Conservation (phyloP, 2,113 vertebrate species). For the Cervus canadensis region DNA sequence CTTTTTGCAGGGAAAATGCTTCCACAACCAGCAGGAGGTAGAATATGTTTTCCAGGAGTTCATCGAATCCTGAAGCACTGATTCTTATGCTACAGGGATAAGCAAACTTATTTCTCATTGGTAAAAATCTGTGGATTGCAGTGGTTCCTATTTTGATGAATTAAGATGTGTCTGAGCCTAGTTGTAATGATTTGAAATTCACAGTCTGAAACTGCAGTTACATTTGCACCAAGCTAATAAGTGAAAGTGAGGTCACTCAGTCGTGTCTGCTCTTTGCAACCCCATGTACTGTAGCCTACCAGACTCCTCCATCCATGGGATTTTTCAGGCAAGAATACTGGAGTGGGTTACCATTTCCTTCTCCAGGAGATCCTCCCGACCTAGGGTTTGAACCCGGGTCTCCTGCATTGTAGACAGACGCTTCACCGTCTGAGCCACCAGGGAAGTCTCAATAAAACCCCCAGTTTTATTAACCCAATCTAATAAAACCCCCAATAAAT, state of each 20-base stretch:
- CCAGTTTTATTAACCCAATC: background rate
- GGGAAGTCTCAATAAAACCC: too few relatives aligned
- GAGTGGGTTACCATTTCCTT: too few relatives aligned
- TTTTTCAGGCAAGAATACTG: too few relatives aligned
- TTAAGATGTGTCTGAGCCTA: background rate
- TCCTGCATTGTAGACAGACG: too few relatives aligned
- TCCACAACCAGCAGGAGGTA: background rate
- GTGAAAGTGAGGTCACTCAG: too few relatives aligned
- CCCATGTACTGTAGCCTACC: too few relatives aligned
- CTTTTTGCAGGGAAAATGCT: background rate
- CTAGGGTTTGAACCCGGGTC: too few relatives aligned
- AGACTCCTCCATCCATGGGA: too few relatives aligned
- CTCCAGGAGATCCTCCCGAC: too few relatives aligned
- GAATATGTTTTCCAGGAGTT: background rate
- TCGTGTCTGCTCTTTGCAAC: too few relatives aligned
- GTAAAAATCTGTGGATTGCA: background rate
- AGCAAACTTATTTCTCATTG: background rate
- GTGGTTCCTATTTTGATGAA: background rate
- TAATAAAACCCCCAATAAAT: background rate
- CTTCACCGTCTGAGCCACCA: too few relatives aligned
- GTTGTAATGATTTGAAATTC: background rate
- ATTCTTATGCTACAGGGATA: background rate
- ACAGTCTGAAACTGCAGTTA: background rate
- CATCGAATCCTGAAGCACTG: background rate
- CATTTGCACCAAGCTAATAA: background rate